A percentile compares a stretch with the other conserved stretches of the same genome.
phyloP scores from a whole-genome alignment of 1,140 invertebrate species.

The Procambarus clarkii region DNA sequence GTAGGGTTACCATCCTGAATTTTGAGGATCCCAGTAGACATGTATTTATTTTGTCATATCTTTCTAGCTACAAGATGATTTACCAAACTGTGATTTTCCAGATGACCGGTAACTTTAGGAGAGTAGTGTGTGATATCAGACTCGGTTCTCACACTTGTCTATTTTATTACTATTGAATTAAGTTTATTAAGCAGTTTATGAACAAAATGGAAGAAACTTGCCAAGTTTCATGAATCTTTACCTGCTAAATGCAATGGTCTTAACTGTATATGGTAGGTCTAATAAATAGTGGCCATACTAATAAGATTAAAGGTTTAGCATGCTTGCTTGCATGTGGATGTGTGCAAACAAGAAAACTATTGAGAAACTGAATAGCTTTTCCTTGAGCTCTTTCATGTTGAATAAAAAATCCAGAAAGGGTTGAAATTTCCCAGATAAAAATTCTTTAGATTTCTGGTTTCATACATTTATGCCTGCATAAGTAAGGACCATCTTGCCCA shows the following conservation, averaged over 20 bases:
- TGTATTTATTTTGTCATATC: neutral
- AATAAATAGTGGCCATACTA: neutral
- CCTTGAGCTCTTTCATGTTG: no score
- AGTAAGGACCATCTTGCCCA: no score
- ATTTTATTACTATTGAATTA: constrained; percentile 33
- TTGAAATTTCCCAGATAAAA: no score
- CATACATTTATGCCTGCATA: no score
- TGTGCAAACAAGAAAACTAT: no score
- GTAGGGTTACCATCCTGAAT: neutral
- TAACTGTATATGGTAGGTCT: neutral
- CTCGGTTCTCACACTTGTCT: neutral
- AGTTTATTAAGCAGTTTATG: constrained; percentile 4
- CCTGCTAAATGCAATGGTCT: neutral
- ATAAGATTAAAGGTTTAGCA: neutral
- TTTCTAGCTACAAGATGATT: constrained; percentile 2
- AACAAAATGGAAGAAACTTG: neutral
- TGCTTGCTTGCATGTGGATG: neutral
- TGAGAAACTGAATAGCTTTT: no score
- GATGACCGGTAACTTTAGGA: constrained; percentile 26
- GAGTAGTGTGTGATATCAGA: neutral
- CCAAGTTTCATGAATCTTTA: neutral
- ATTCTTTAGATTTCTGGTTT: no score
- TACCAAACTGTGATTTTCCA: constrained; percentile 37
- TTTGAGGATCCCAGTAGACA: neutral
- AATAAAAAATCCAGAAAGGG: no score